Evolutionary conservation across 2,888 invertebrate genomes (phyloP), one percentile per base, ranked within the genome.

Genomic region (Tortricodes alternella): DNA sequence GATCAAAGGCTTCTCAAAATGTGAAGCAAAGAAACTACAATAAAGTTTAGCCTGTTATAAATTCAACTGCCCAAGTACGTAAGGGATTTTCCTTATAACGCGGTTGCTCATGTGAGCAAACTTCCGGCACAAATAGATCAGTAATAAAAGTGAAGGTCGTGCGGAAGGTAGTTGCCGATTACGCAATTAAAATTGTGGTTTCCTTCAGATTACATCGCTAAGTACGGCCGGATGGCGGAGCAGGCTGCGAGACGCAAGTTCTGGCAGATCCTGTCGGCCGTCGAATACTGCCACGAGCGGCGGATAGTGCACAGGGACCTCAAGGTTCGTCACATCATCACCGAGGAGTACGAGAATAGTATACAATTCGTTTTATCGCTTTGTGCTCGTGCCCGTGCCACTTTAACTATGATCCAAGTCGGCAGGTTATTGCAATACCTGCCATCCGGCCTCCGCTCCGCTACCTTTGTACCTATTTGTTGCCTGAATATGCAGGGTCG

Each of bases 241-340:
- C 93, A 95, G 63, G 96, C 97, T 50, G 98, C 99, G 5, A 92
- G 98, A 49, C 92, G 94, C 63, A 98, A 97, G 83, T 99, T 99
- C 92, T 97, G 97, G 94, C 99, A 99, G 92, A 99, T 99, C 71
- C 92, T 99, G 58, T 96, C 97, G 15, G 99, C 99, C 50, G 98
- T 99, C 60, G 97, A 98, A 83, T 99, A 99, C 86, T 98, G 98
- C 80, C 99, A 99, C 84, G 95, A 95, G 70, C 94, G 95, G 75
- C 94, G 96, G 74, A 96, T 99, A 74, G 98, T 99, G 51, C 99
- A 99, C 90, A 94, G 99, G 80, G 99, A 99, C 92, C 94, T 99
- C 78, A 99, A 99, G 94, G 95, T 94, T 80, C 75, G 74, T 62
- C 46, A 35, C 34, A 13, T 23, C 15, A 41, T 21, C 21, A 13